Evolutionary conservation across 2,888 invertebrate genomes (phyloP).

Genomic region (Tetanocera ferruginea): DNA sequence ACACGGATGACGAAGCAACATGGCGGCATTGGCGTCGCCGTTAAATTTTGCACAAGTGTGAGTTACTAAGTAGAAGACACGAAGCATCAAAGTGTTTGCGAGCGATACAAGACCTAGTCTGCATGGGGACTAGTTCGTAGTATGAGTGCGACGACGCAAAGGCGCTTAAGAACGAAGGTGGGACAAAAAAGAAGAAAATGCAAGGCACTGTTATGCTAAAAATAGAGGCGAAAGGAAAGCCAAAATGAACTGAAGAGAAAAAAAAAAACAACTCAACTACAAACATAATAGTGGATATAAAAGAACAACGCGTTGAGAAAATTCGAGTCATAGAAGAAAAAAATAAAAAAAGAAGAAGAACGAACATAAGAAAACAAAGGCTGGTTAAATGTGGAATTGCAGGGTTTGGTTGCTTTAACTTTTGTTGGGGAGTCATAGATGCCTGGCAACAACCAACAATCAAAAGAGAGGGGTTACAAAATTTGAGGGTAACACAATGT

Average conservation of each 20-base stretch:
- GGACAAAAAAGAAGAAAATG: neutral
- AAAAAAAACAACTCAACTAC: neutral
- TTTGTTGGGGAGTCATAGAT: neutral
- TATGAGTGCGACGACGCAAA: constrained; percentile 22
- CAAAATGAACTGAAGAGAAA: constrained; percentile 24
- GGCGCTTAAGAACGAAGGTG: neutral
- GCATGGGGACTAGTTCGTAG: neutral
- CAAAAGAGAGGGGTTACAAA: neutral
- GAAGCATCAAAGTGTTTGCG: constrained; percentile 2
- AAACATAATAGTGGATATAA: constrained; percentile 1
- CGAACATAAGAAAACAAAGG: neutral
- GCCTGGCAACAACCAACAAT: constrained; percentile 40
- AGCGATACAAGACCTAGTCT: constrained; percentile 14
- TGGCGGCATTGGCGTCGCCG: constrained; percentile 14
- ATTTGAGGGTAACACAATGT: neutral
- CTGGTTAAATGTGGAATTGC: neutral
- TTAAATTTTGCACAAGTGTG: neutral
- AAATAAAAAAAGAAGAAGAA: constrained; percentile 3
- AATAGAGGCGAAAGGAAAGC: constrained; percentile 6
- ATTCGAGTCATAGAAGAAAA: neutral
- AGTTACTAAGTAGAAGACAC: neutral
- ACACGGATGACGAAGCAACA: constrained; percentile 44
- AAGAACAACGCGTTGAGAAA: neutral
- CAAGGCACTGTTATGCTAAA: neutral
- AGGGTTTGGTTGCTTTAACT: neutral